phyloP scores from a whole-genome alignment of 1,140 invertebrate genomes.

The Calliphora vicina region DNA sequence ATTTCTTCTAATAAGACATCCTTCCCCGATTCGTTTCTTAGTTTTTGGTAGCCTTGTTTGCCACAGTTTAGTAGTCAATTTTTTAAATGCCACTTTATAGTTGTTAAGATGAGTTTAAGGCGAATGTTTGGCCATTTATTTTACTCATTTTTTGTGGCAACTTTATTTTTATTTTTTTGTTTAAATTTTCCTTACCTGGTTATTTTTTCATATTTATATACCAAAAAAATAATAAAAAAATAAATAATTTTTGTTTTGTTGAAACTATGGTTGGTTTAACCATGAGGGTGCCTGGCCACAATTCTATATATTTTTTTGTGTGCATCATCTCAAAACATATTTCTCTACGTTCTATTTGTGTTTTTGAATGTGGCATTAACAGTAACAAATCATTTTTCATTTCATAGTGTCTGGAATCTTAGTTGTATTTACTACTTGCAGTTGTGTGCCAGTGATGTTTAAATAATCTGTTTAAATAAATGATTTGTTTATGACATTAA shows the following conservation, averaged over 20 bases:
- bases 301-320: background rate
- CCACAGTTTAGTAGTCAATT: conserved; percentile 25
- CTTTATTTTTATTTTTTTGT: background rate
- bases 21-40: background rate
- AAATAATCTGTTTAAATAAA: conserved; percentile 2
- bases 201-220: background rate
- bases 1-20: too few relatives aligned
- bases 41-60: conserved; percentile 6
- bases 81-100: conserved; percentile 22
- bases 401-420: background rate
- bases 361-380: conserved; percentile 1
- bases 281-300: conserved; percentile 1
- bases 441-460: background rate
- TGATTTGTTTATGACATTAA: conserved; percentile 1
- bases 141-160: background rate
- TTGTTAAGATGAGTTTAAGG: background rate
- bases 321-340: too few relatives aligned
- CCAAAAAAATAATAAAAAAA: background rate
- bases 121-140: conserved; percentile 6
- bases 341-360: background rate
- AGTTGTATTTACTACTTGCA: background rate
- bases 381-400: conserved; percentile 14
- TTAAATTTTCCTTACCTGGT: background rate
- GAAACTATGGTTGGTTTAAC: background rate
- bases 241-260: background rate